These are phyloP conservation scores for Probaryconus sp. DNA, from an alignment of 1,140 invertebrate genomes.

Conservation along the genomic window DNA sequence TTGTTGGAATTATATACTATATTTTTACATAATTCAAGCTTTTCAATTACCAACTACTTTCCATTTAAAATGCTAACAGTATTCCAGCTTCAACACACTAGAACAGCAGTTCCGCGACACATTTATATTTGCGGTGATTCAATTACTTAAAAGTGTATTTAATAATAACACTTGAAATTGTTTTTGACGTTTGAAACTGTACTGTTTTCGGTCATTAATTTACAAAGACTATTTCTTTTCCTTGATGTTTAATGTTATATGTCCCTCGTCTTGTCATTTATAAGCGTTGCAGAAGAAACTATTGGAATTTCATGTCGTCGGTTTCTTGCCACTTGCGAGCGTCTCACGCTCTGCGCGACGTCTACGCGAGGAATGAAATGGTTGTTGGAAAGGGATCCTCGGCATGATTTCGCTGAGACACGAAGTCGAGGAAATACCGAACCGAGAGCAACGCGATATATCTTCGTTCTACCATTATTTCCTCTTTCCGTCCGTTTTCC, in stretches of 20 bases:
- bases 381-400: constrained; percentile 36
- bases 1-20: too few relatives aligned
- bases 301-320: constrained; percentile 43
- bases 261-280: constrained; percentile 18
- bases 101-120: too few relatives aligned
- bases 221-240: not conserved
- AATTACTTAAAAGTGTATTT: too few relatives aligned
- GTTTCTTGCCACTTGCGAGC: constrained; percentile 37
- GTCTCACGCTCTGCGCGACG: constrained; percentile 35
- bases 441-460: constrained; percentile 46
- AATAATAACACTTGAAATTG: constrained; percentile 16
- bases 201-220: not conserved
- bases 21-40: too few relatives aligned
- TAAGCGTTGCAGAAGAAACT: constrained; percentile 21
- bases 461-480: constrained; percentile 53
- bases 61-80: too few relatives aligned
- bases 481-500: constrained; percentile 39
- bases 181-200: constrained; percentile 26
- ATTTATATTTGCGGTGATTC: too few relatives aligned
- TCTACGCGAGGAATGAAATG: constrained; percentile 46
- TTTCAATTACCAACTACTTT: too few relatives aligned
- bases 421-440: constrained; percentile 38
- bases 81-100: too few relatives aligned
- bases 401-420: constrained; percentile 45
- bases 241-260: constrained; percentile 30